phyloP scores from a whole-genome alignment of 2,888 invertebrate genomes.

The Parapristionchus giblindavisi region DNA sequence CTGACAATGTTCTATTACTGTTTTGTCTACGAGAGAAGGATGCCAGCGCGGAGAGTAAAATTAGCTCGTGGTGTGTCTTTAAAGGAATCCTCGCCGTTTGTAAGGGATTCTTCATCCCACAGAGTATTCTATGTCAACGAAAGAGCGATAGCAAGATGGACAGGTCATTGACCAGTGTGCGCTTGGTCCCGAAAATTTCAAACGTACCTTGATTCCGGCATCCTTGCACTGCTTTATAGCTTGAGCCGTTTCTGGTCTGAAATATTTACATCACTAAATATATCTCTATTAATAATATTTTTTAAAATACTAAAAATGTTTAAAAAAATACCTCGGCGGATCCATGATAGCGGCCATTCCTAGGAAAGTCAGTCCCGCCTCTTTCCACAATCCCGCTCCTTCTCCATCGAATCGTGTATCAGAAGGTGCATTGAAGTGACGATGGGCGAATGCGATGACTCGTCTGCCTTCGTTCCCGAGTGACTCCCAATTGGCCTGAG shows the following conservation, averaged over 20 bases:
- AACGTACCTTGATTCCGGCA: constrained; percentile 44
- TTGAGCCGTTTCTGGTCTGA: constrained; percentile 41
- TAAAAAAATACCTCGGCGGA: constrained; percentile 41
- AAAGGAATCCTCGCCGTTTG: too few species aligned
- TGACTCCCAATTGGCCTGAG: constrained; percentile 44
- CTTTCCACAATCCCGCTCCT: constrained; percentile 43
- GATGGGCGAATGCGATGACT: constrained; percentile 50
- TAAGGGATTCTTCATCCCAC: too few species aligned
- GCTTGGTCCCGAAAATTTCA: constrained; percentile 34
- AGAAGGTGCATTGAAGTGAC: constrained; percentile 42
- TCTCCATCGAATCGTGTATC: constrained; percentile 44
- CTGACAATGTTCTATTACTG: too few species aligned
- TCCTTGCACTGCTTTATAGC: constrained; percentile 45
- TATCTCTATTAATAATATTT: not conserved
- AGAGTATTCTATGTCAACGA: not conserved
- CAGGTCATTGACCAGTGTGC: not conserved
- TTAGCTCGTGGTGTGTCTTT: too few species aligned
- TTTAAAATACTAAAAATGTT: not conserved
- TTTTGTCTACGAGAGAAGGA: too few species aligned
- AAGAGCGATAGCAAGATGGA: not conserved
- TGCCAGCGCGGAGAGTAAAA: too few species aligned
- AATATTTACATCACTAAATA: not conserved
- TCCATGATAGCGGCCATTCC: constrained; percentile 56
- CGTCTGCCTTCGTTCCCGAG: constrained; percentile 52
- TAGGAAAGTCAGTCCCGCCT: constrained; percentile 46